Base-by-base conservation (phyloP, 2,888 invertebrate species). In the Bellardia pandia region DNA sequence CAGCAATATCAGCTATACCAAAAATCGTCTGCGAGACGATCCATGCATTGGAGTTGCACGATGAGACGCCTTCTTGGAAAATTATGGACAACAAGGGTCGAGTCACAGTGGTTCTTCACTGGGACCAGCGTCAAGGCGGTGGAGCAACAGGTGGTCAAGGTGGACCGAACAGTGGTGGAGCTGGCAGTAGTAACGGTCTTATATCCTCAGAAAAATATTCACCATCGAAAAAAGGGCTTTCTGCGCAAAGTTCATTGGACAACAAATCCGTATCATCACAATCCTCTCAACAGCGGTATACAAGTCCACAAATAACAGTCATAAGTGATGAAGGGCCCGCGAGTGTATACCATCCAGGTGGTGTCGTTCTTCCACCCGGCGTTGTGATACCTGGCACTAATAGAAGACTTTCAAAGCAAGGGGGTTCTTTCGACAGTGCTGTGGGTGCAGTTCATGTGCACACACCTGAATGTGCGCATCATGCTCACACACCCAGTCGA, bases 81-180 rank as follows among this genome's bases (percentile, higher is more conserved):
- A 98, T 98, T 95, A 98, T 98, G 98, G 98, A 98, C 96, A 98
- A 98, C 96, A 98, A 98, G 95, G 98, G 98, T 94, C 96, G 98
- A 94, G 97, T 98, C 95, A 98, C 98, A 93, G 98, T 98, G 95
- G 98, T 98, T 94, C 95, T 98, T 94, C 98, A 98, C 95, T 98
- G 98, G 98, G 98, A 98, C 95, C 98, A 98, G 95, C 96, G 97
- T 91, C 96, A 95, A 94, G 95, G 95, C 88, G 93, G 93, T 90
- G 92, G 94, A 91, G 90, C 95, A 93, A 90, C 94, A 90, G 89
- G 94, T 90, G 89, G 94, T 91, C 90, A 93, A 91, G 84, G 91
- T 77, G 90, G 91, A 86, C 90, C 91, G 85, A 93, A 91, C 90
- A 91, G 91, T 88, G 90, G 91, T 74, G 92, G 92, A 91, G 92